These are phyloP conservation scores for Sebastes schlegelii DNA, from an alignment of 2,113 vertebrate species.

Conservation along the genomic window DNA sequence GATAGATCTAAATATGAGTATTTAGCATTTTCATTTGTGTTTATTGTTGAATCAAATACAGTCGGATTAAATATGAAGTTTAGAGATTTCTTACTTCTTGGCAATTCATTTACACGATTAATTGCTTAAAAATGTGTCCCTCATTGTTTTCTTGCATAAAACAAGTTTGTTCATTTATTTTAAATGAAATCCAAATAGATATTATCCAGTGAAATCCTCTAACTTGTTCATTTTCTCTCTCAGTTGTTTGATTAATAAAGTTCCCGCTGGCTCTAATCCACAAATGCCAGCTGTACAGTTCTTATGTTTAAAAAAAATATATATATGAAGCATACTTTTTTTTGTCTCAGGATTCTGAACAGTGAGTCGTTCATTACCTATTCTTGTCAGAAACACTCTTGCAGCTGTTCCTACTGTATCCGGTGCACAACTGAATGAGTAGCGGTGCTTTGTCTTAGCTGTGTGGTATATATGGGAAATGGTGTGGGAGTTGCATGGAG, in stretches of 20 bases:
- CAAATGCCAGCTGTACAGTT: neutral
- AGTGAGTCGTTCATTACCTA: conserved; percentile 14
- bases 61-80: neutral
- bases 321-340: conserved; percentile 1
- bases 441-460: conserved; percentile 10
- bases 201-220: neutral
- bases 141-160: neutral
- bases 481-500: conserved; percentile 27
- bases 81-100: neutral
- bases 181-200: neutral
- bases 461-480: neutral
- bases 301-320: neutral
- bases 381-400: conserved; percentile 17
- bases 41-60: neutral
- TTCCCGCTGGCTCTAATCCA: conserved; percentile 12
- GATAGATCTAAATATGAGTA: conserved; percentile 22
- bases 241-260: conserved; percentile 45
- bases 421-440: neutral
- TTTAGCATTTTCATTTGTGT: neutral
- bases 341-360: conserved; percentile 5
- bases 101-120: neutral
- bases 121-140: neutral
- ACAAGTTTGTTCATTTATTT: conserved; percentile 18
- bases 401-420: conserved; percentile 17
- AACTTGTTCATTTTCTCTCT: conserved; percentile 5